phyloP scores from a whole-genome alignment of 2,113 vertebrate species.

The Paratilapia polleni region DNA sequence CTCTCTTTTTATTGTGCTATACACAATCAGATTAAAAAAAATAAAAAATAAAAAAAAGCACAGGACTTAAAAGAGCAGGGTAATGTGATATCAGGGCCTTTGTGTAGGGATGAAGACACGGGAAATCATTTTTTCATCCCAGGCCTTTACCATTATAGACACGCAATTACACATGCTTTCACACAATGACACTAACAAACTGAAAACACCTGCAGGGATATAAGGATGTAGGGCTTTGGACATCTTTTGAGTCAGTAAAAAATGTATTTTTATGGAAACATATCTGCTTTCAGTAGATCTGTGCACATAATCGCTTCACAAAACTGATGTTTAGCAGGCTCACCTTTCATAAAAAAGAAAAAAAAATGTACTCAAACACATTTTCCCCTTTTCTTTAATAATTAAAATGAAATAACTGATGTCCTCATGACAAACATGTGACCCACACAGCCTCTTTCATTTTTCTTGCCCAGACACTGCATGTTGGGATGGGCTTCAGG shows the following conservation, averaged over 20 bases:
- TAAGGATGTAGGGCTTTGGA: not conserved
- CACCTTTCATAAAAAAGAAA: not conserved
- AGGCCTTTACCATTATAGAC: not conserved
- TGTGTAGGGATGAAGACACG: slow-evolving; percentile 40
- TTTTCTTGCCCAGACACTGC: not conserved
- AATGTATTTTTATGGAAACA: not conserved
- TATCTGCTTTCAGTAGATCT: not conserved
- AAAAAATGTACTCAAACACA: not conserved
- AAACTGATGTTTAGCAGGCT: not conserved
- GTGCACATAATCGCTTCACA: not conserved
- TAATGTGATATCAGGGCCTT: slow-evolving; percentile 38
- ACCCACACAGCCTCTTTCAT: not conserved
- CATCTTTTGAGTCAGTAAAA: not conserved
- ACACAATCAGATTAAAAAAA: slow-evolving; percentile 44
- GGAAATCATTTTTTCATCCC: slow-evolving; percentile 54
- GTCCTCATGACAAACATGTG: not conserved
- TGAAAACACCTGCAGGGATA: not conserved
- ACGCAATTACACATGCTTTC: not conserved
- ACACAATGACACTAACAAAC: not conserved
- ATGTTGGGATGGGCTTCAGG: not conserved
- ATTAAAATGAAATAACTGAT: not conserved
- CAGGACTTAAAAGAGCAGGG: slow-evolving; percentile 33
- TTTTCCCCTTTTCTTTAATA: not conserved
- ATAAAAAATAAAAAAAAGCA: slow-evolving; percentile 15
- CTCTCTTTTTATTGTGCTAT: not conserved